A percentile compares a stretch with the other conserved stretches of the same genome.
These are phyloP conservation scores for Sepiola atlantica DNA, from an alignment of 2,888 invertebrate species.

Conservation along the genomic window DNA sequence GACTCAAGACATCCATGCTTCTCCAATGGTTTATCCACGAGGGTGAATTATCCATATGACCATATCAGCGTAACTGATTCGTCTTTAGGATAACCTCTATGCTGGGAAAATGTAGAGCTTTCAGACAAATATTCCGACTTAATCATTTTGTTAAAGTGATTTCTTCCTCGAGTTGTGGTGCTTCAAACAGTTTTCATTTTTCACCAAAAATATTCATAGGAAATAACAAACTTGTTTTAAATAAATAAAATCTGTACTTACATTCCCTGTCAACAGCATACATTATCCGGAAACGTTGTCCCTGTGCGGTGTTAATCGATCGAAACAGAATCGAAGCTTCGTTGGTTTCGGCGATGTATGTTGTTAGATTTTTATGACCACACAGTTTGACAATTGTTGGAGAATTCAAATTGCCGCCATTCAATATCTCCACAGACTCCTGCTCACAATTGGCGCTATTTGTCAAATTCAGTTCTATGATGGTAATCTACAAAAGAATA, in stretches of 20 bases:
- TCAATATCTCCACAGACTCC: conserved; percentile 70
- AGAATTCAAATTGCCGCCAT: conserved; percentile 69
- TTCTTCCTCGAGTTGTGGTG: too few species aligned
- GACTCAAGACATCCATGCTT: too few species aligned
- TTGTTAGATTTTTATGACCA: conserved; percentile 79
- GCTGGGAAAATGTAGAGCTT: too few species aligned
- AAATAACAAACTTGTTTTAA: neutral
- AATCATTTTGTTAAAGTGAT: too few species aligned
- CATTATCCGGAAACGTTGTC: conserved; percentile 63
- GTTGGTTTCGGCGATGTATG: conserved; percentile 69
- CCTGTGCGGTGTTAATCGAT: conserved; percentile 57
- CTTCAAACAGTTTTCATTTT: too few species aligned
- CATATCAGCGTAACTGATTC: too few species aligned
- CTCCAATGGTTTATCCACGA: too few species aligned
- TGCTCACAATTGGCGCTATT: conserved; percentile 58
- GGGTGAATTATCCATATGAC: too few species aligned
- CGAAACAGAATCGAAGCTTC: conserved; percentile 65
- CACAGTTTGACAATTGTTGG: conserved; percentile 80
- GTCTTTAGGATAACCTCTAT: too few species aligned
- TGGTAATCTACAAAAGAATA: neutral
- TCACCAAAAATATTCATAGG: too few species aligned
- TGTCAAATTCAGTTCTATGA: neutral
- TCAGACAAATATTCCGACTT: too few species aligned
- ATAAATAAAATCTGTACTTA: conserved; percentile 72
- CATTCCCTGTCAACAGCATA: conserved; percentile 80